Base-by-base conservation (phyloP, 2,888 invertebrate genomes). In the Drosophila nr. perissopoda region DNA sequence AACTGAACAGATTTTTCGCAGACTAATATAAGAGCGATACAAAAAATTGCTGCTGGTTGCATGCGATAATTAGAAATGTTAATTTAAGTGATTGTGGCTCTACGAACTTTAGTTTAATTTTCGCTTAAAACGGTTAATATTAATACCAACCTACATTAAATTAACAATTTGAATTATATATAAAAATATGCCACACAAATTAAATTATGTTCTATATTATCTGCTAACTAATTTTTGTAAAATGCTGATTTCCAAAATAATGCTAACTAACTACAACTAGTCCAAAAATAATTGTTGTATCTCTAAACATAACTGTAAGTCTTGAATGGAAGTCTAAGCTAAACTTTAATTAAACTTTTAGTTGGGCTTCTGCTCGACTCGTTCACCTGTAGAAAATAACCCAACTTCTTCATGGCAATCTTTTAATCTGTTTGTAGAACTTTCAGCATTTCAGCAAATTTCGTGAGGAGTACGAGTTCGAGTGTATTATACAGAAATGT, bases 351-450 rank as follows among this genome's bases (percentile, higher is more conserved):
- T 76, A 76, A 80, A 80, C 64, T 80, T 78, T 21, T 25, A 34
- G 33, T 38, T 34, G 49, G 60, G 36, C 53, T 69, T 65, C 25
- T 57, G 31, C 27, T 51, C 54, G 73, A 56, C 48, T 57, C 34
- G 51, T 65, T 76, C 56, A 77, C 77, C 77, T 77, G 70, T 61
- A 33, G 64, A 61, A 51, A 61, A 8, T 45, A 80, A 67, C 51
- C 48, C 57, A 80, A 53, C 56, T 59, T 74, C 40, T 69, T 61
- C 42, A 38, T 33, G 68, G 51, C 69, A 70, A 76, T 76, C 71
- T 51, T 67, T 78, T 78, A 78, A 77, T 80, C 80, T 76, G 70
- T 76, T 77, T 60, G 77, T 53, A 60, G 53, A 69, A 76, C 70
- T 77, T 74, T 75, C 45, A 42, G 48, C 40, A 53, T 49, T 36